Base-by-base conservation (phyloP, 2,888 invertebrate species). In the Acronicta aceris region DNA sequence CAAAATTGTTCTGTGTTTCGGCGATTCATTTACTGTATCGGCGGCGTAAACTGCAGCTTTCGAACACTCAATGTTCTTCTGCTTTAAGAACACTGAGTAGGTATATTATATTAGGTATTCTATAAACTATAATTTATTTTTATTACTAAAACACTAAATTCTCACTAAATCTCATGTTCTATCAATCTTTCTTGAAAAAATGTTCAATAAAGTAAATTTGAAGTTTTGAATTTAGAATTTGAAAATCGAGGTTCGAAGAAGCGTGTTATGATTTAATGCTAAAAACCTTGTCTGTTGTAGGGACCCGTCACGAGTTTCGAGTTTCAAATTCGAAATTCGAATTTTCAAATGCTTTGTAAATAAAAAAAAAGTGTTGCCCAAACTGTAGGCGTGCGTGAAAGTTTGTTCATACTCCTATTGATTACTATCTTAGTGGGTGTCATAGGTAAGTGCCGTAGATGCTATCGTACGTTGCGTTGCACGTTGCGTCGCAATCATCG, bases 401-500 rank as follows among this genome's bases (percentile, higher is more conserved):
- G 89, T 88, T 71, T 81, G 79, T 79, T 33, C 72, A 57, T 66
- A 43, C 57, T 57, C 69, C 62, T 59, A 78, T 5, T n/a, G 86
- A 88, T 88, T 65, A 67, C 71, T 84, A 87, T 87, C 85, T 56
- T 65, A 61, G 89, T 90, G 85, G 90, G 89, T 87, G 90, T 88
- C 82, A 79, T 81, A 82, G 78, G 81, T 87, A 81, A 81, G 73
- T 75, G 70, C 66, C 65, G 55, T 52, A 73, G 79, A 75, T 74
- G 51, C 50, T 62, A 71, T 71, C 75, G 55, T 49, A 58, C 45
- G 61, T 71, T 66, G 61, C 52, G 55, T 72, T 69, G 60, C 59
- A 49, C 41, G 63, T 70, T 67, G 71, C 65, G 51, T 65, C 53
- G 51, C 57, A 50, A 74, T 78, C 77, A 81, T 84, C 73, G 75